Evolutionary conservation across 2,888 invertebrate genomes (phyloP), one percentile per base, ranked within the genome.

Genomic region (Pemphredon lugubris): DNA sequence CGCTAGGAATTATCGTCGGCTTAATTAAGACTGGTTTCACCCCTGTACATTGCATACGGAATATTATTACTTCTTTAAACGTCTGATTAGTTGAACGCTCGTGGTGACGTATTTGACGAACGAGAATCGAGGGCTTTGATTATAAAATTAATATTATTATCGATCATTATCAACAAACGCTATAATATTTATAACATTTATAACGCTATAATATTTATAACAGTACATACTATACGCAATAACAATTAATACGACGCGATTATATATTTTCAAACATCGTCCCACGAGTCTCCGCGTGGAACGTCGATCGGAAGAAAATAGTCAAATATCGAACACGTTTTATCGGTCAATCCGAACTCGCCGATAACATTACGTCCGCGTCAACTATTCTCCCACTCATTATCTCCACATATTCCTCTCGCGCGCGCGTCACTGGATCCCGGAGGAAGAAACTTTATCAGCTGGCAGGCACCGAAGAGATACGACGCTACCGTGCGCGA

Each of bases 391-490:
- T 47, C 5, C 59, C 20, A 16, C 9, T 60, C 30, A 70, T 73
- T 78, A 75, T 79, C 78, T 63, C 45, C n/a, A n/a, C n/a, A n/a
- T 50, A 61, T 54, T 47, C 59, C 71, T 70, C 67, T 55, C 59
- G 42, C 45, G 44, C 45, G 44, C 26, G 50, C 61, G 51, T 42
- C 51, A n/a, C 23, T 23, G 37, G 21, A 58, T 23, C 53, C 44
- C 45, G 18, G 44, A 51, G 20, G 64, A 82, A 75, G 71, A 84
- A 81, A 83, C 79, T 83, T 86, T 87, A 87, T 87, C 87, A 71
- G 48, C 2, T 44, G 18, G 21, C 18, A 68, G 42, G 34, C 40
- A 21, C 42, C 23, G 48, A 47, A 48, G 57, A 63, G 64, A 79
- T 71, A 65, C 21, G 54, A 55, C 47, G 50, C 32, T 42, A 66